Evolutionary conservation across 2,888 invertebrate species (phyloP), one percentile per base, ranked within the genome.

Genomic region (Tuberolachnus salignus): DNA sequence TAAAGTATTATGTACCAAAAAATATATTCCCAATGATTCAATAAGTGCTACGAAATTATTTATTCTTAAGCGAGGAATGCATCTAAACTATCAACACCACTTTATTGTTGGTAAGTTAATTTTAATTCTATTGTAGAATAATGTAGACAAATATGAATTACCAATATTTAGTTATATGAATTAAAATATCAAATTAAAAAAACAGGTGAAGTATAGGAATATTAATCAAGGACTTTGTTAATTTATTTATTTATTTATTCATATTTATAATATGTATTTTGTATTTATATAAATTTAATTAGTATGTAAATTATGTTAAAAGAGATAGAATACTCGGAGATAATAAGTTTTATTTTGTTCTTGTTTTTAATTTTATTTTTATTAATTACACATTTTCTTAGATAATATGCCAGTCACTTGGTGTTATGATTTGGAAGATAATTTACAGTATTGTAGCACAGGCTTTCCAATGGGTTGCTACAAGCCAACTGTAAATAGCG

Each of bases 321-420:
- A 34, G 6, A 34, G 6, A 34, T 34, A 34, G 34, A 34, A 34
- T 34, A 34, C 34, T 34, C n/a, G n/a, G 34, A 34, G 34, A 34
- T 34, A 34, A 9, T 51, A 19, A 51, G 51, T 1, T 51, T 51
- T 16, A 51, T 51, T 16, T 51, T 51, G 2, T 1, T 16, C 10
- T 53, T 10, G 10, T 21, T n/a, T 2, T 46, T 6, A 42, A 73
- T 26, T 44, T 21, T 44, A 61, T 42, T 57, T 51, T n/a, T 14
- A 19, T 57, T 42, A 72, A 59, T 2, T 19, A 11, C 14, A 34
- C 11, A 34, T 88, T 83, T n/a, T n/a, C 6, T 82, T 87, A 86
- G 99, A 99, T 87, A 99, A 99, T 85, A 98, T 99, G 98, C 99
- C 99, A 0, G 94, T 99, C 1, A 98, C 98, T 0, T 98, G 95